A percentile compares a stretch with the other conserved stretches of the same genome.
phyloP scores from a whole-genome alignment of 2,797 vertebrate genomes.

The Lacerta bilineata region DNA sequence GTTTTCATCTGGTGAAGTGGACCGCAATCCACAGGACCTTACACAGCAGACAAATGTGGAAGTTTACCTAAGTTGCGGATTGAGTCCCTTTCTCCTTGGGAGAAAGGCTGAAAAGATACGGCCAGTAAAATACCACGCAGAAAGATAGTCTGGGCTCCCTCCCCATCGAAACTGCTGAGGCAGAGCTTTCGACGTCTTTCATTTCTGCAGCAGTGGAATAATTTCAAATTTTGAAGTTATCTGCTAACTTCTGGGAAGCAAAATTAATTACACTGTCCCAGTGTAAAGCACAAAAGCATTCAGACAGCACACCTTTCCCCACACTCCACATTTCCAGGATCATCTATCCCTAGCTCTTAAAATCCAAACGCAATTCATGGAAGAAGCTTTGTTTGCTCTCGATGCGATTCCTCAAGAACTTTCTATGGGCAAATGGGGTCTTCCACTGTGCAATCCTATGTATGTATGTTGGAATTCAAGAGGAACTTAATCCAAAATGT shows the following conservation, averaged over 20 bases:
- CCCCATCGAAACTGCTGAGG: constrained; percentile 73
- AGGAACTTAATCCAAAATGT: background rate
- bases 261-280: constrained; percentile 68
- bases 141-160: constrained; percentile 50
- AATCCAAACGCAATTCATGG: constrained; percentile 56
- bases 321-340: constrained; percentile 4
- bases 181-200: constrained; percentile 62
- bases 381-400: constrained; percentile 40
- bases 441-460: background rate
- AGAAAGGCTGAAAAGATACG: constrained; percentile 64
- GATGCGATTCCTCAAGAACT: constrained; percentile 18
- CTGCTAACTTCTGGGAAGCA: constrained; percentile 59
- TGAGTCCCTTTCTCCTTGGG: constrained; percentile 36
- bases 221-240: constrained; percentile 71
- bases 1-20: background rate
- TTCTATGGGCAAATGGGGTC: background rate
- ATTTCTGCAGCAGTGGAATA: constrained; percentile 70
- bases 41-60: background rate
- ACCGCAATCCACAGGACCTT: too few species aligned
- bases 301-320: constrained; percentile 7
- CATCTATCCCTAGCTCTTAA: constrained; percentile 47
- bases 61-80: background rate
- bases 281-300: constrained; percentile 61
- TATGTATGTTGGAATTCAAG: background rate
- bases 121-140: constrained; percentile 51